These are phyloP conservation scores for Bombus superbus DNA, from an alignment of 1,140 invertebrate species.

Conservation along the genomic window DNA sequence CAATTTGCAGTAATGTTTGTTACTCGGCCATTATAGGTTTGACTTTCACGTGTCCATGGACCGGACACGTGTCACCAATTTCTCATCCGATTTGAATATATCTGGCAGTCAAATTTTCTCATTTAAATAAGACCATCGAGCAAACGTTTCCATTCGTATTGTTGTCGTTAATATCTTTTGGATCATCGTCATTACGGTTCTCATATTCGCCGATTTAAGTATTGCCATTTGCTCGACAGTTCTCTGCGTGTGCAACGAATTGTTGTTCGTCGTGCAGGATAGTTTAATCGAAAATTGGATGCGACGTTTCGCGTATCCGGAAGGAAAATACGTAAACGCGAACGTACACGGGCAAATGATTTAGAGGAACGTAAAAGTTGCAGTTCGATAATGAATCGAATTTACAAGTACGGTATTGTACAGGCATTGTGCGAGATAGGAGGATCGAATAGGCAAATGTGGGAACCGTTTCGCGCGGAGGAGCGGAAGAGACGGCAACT, in stretches of 20 bases:
- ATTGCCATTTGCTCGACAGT: too few species aligned
- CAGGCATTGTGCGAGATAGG: background rate
- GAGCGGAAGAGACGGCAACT: background rate
- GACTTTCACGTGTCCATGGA: conserved; percentile 15
- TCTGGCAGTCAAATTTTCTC: too few species aligned
- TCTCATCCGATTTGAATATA: background rate
- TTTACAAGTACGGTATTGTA: background rate
- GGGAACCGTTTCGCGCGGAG: background rate
- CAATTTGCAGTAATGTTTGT: conserved; percentile 40
- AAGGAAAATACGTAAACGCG: background rate
- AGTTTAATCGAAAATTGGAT: background rate
- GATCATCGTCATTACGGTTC: too few species aligned
- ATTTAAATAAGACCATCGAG: too few species aligned
- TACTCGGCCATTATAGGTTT: conserved; percentile 8
- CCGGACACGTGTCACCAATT: background rate
- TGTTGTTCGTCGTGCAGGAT: too few species aligned
- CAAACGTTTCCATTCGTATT: too few species aligned
- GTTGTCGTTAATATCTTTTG: too few species aligned
- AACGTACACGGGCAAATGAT: background rate
- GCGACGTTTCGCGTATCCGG: too few species aligned
- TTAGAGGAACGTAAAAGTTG: background rate
- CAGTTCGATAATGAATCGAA: background rate
- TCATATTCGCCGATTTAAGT: too few species aligned
- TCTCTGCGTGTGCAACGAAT: too few species aligned
- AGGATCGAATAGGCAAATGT: background rate